phyloP scores from a whole-genome alignment of 2,797 vertebrate species.

The Synaphobranchus kaupii region DNA sequence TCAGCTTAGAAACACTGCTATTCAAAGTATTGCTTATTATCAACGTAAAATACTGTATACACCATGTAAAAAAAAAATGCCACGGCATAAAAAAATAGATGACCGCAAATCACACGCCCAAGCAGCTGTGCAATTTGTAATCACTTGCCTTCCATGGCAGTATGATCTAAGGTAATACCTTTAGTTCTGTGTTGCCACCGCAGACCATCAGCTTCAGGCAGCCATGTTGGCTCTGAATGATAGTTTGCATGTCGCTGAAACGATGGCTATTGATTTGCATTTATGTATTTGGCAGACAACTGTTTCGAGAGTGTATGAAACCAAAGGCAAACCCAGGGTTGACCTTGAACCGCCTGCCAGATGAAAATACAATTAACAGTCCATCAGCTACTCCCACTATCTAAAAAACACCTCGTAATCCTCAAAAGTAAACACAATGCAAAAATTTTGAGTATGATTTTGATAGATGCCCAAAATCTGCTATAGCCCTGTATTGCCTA shows the following conservation, averaged over 20 bases:
- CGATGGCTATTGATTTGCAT: conserved; percentile 66
- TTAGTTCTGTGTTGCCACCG: neutral
- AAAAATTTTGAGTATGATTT: neutral
- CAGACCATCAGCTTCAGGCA: conserved; percentile 12
- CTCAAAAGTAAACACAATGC: neutral
- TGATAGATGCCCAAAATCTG: neutral
- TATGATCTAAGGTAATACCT: neutral
- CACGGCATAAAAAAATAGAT: too few species aligned
- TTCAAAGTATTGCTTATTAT: neutral
- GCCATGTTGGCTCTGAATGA: conserved; percentile 33
- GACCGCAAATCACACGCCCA: neutral
- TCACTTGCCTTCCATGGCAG: neutral
- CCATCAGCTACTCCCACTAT: neutral
- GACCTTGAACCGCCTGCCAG: neutral
- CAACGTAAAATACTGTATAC: neutral
- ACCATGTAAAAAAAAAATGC: too few species aligned
- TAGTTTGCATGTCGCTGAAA: conserved; percentile 63
- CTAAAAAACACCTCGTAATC: neutral
- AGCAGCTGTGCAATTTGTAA: conserved; percentile 26
- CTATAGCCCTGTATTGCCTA: too few species aligned
- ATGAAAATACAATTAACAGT: neutral
- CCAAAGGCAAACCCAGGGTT: conserved; percentile 45
- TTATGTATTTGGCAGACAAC: conserved; percentile 52
- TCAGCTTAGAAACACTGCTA: neutral
- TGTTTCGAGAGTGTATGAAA: conserved; percentile 50